Conservation (phyloP, 2,113 vertebrate genomes). For the Tamias sibiricus region DNA sequence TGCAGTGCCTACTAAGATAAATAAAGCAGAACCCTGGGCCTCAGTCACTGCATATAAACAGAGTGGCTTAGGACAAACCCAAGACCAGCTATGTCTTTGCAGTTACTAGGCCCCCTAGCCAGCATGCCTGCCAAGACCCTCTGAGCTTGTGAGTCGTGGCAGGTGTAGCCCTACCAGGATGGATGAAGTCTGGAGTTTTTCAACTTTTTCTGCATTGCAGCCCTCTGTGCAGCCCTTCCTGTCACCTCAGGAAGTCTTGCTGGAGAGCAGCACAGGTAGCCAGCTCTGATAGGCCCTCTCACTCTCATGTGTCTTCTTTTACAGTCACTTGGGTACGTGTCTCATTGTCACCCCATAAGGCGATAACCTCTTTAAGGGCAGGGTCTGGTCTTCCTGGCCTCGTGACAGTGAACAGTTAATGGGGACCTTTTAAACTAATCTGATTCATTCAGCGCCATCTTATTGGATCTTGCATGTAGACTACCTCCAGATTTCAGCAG, state of each 20-base stretch:
- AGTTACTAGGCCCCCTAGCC: not conserved
- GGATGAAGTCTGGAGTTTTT: not conserved
- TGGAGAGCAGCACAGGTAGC: not conserved
- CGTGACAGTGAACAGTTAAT: not conserved
- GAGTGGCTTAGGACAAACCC: not conserved
- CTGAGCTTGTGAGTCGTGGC: too few relatives aligned
- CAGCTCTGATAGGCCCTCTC: too few relatives aligned
- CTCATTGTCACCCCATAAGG: not conserved
- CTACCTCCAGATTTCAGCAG: not conserved
- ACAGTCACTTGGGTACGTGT: not conserved
- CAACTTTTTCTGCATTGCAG: not conserved
- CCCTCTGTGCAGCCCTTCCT: not conserved
- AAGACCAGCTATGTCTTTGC: fast-evolving
- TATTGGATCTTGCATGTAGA: not conserved
- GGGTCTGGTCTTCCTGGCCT: not conserved
- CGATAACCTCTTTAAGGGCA: not conserved
- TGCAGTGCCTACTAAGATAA: not conserved
- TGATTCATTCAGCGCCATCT: not conserved
- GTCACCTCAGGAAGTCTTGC: not conserved
- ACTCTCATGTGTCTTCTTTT: not conserved
- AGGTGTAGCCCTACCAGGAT: not conserved
- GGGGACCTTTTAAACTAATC: not conserved
- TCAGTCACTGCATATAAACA: not conserved
- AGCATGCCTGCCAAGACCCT: fast-evolving
- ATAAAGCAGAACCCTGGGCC: not conserved